Evolutionary conservation across 2,888 invertebrate genomes (phyloP), one percentile per base, ranked within the genome.

Genomic region (Taphrorychus bicolor): DNA sequence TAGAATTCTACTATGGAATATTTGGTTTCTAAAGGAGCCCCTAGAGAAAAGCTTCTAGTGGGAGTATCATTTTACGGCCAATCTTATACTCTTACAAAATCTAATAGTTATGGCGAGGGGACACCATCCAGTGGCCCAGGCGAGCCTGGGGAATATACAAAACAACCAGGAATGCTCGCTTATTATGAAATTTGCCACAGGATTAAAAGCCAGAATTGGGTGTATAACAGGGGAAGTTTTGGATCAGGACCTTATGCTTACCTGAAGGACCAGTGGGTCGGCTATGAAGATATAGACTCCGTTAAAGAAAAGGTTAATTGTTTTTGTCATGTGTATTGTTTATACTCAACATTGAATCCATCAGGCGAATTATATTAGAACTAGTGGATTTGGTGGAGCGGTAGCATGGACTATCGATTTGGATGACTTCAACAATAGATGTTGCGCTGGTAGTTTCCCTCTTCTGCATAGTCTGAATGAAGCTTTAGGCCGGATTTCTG

Each of bases 11-110:
- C 95, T 0, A 87, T 95, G 83, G 89, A 93, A 78, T 87, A 93
- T 69, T 84, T 95, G 67, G 84, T 91, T 0, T 83, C 84, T 41
- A 85, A 87, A 70, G 95, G 95, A 1, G 94, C 92, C 1, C 89
- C 90, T 14, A 88, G 89, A 2, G 88, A 89, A 58, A 95, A 95
- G 78, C 83, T 96, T 2, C 81, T 92, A 0, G 83, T 95, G 56
- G 94, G 95, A 0, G 85, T 95, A 65, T 93, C 95, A 0, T 91
- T 95, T 80, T 95, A 95, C 76, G 95, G 95, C 0, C 94, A 95
- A 79, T 88, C 89, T n/a, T 96, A 91, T 76, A 89, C 90, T 22
- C 81, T 96, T 19, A 84, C 85, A 1, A 80, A 81, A 5, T 16
- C 58, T n/a, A 77, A 75, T n/a, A 78, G 76, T 22, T 77, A 79